Evolutionary conservation across 2,888 invertebrate species (phyloP).

Genomic region (Drosophila recens): DNA sequence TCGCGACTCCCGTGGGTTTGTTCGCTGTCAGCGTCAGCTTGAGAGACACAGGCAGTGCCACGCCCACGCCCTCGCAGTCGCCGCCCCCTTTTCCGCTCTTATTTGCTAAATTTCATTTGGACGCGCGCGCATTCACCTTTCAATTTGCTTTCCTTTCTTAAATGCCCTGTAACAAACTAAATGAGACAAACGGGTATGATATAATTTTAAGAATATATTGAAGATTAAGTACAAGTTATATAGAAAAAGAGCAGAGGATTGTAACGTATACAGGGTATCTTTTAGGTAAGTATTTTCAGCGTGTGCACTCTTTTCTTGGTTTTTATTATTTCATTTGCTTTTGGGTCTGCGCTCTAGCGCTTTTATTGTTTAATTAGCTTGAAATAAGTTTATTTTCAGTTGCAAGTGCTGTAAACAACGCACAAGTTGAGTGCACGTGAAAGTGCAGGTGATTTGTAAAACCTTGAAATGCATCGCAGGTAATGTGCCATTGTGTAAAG

Average conservation of each 20-base stretch:
- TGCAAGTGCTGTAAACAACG: constrained; percentile 75
- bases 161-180: constrained; percentile 7
- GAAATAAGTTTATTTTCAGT: constrained; percentile 81
- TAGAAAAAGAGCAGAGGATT: too few species aligned
- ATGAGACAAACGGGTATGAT: not conserved
- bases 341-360: constrained; percentile 40
- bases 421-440: constrained; percentile 50
- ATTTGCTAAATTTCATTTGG: constrained; percentile 67
- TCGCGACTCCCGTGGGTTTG: constrained; percentile 50
- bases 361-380: constrained; percentile 80
- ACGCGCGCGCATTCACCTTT: constrained; percentile 37
- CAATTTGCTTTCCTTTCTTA: constrained; percentile 53
- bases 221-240: not conserved
- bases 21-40: constrained; percentile 66
- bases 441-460: constrained; percentile 69
- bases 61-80: constrained; percentile 51
- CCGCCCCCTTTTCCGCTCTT: constrained; percentile 10
- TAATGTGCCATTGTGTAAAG: constrained; percentile 49
- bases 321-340: constrained; percentile 54
- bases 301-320: constrained; percentile 3
- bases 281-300: not conserved
- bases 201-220: not conserved
- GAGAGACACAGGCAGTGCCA: constrained; percentile 26
- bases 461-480: constrained; percentile 62
- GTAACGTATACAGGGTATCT: not conserved